Evolutionary conservation across 2,797 vertebrate species (phyloP).

Genomic region (Tapirus indicus): DNA sequence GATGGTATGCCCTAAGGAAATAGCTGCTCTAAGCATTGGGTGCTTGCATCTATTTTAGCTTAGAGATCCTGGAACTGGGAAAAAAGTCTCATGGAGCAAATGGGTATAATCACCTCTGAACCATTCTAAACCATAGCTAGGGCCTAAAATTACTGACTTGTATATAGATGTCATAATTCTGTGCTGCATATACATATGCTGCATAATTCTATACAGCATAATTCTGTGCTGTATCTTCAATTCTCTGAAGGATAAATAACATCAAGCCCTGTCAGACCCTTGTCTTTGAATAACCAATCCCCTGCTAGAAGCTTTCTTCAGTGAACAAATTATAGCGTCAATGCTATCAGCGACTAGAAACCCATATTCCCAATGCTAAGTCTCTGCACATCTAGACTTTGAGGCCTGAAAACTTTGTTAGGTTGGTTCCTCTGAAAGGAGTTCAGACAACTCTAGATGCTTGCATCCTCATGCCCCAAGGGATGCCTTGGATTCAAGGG

Average conservation of each 20-base stretch:
- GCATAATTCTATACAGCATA: background rate
- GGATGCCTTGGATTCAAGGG: background rate
- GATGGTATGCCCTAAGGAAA: conserved; percentile 55
- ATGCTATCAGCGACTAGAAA: background rate
- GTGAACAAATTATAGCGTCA: background rate
- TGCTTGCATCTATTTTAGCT: conserved; percentile 56
- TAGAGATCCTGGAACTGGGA: background rate
- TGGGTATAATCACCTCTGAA: background rate
- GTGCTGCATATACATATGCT: background rate
- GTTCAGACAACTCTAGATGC: background rate
- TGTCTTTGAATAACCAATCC: background rate
- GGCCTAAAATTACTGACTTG: conserved; percentile 27
- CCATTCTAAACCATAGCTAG: background rate
- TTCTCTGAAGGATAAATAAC: background rate
- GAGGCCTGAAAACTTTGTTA: conserved; percentile 43
- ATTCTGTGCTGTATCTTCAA: background rate
- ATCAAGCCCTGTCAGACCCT: background rate
- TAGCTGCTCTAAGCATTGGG: background rate
- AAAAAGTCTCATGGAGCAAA: conserved; percentile 34
- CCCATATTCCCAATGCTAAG: background rate
- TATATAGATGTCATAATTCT: background rate
- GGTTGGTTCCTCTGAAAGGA: background rate
- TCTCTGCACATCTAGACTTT: conserved; percentile 31
- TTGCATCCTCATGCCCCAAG: background rate
- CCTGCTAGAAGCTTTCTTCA: background rate